Evolutionary conservation across 2,113 vertebrate species (phyloP), one percentile per base, ranked within the genome.

Genomic region (Phrynosoma blainvillii): DNA sequence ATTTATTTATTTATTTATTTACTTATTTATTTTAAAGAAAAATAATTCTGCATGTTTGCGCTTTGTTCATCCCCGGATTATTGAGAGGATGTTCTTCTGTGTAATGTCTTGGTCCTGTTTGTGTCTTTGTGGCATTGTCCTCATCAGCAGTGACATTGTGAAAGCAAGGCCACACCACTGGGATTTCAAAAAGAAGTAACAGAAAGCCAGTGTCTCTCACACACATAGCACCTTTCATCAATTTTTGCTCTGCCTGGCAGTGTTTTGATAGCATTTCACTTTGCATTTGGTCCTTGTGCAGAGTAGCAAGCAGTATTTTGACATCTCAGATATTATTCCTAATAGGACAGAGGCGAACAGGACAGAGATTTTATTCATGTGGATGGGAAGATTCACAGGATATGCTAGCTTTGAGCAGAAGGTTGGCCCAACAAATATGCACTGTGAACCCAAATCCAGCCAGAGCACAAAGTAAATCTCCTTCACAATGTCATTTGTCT

Each of bases 181-280:
- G 32, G 14, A 20, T 65, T 76, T n/a, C 54, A 21, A 76, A 76
- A 42, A 85, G 36, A 32, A 21, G 25, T 36, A 65, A 52, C 27
- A 40, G 56, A 47, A 66, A 77, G 56, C 32, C 59, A 85, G 30
- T 40, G 25, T 62, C 13, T 62, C 13, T 1, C 13, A 2, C 16
- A 36, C 30, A 52, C 54, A 25, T 14, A 36, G 54, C 84, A 42
- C 73, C 59, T 77, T 85, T 85, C 73, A 85, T 85, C 56, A 62
- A 32, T 42, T 36, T 76, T 85, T 77, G 54, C 84, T 85, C 47
- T 62, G 74, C 56, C 84, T 65, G 6, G 84, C 56, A 65, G 13
- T 65, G 84, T 27, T 47, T 85, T 65, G 84, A 85, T 85, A 32
- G 73, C 74, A 77, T 85, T 85, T 85, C 84, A 77, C 73, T 74